A percentile compares a stretch with the other conserved stretches of the same genome.
Evolutionary conservation across 1,140 invertebrate species (phyloP).

Genomic region (Hypothenemus hampei): DNA sequence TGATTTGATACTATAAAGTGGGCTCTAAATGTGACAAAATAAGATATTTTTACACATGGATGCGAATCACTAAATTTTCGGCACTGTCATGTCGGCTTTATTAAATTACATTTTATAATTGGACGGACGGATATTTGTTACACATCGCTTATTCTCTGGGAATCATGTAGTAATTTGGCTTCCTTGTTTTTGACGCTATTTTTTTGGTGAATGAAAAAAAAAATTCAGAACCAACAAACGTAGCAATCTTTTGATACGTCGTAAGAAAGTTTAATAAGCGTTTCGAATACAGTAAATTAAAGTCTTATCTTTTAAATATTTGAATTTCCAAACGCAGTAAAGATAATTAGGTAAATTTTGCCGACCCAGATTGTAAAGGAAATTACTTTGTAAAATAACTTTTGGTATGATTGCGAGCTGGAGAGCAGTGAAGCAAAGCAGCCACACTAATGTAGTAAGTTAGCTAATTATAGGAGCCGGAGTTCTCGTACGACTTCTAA

Average conservation of each 20-base stretch:
- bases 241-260: slow-evolving; percentile 2
- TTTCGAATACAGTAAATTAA: slow-evolving; percentile 21
- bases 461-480: slow-evolving; percentile 20
- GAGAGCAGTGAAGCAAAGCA: slow-evolving; percentile 20
- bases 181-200: neutral
- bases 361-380: slow-evolving; percentile 28
- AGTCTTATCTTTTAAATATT: slow-evolving; percentile 27
- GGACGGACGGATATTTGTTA: neutral
- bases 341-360: slow-evolving; percentile 30
- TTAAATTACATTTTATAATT: slow-evolving; percentile 4
- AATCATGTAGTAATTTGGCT: neutral
- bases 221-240: neutral
- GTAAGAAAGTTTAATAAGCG: slow-evolving; percentile 13
- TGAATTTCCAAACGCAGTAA: slow-evolving; percentile 26
- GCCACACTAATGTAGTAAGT: slow-evolving; percentile 26
- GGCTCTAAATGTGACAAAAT: neutral
- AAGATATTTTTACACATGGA: neutral
- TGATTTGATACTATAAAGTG: neutral
- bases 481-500: slow-evolving; percentile 22
- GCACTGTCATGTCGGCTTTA: neutral
- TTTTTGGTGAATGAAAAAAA: neutral
- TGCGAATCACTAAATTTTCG: neutral
- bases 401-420: slow-evolving; percentile 25
- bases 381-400: slow-evolving; percentile 31
- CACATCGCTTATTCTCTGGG: neutral